Evolutionary conservation across 2,797 vertebrate genomes (phyloP).

Genomic region (Bufotes viridis): DNA sequence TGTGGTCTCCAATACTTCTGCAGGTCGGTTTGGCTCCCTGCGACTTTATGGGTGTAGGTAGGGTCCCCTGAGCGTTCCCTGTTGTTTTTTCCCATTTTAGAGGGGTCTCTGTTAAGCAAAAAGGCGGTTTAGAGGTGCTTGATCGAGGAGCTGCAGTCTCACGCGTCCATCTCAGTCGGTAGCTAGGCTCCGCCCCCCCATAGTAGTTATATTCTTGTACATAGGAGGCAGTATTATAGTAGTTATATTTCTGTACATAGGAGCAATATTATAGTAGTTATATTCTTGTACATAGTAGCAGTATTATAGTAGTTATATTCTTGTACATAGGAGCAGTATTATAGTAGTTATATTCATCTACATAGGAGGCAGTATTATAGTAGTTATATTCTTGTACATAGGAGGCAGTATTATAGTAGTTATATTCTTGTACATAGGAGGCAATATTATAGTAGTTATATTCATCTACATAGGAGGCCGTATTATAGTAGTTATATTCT

Average conservation of each 20-base stretch:
- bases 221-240: constrained; percentile 1
- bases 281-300: neutral
- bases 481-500: constrained; percentile 17
- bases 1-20: too few relatives aligned
- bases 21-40: too few relatives aligned
- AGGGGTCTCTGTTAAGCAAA: too few relatives aligned
- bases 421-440: neutral
- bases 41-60: too few relatives aligned
- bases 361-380: too few relatives aligned
- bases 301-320: constrained; percentile 10
- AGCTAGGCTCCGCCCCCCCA: too few relatives aligned
- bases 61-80: too few relatives aligned
- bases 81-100: too few relatives aligned
- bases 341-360: neutral
- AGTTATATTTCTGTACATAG: constrained; percentile 2
- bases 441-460: constrained; percentile 19
- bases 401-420: neutral
- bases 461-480: neutral
- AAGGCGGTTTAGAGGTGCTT: too few relatives aligned
- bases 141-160: too few relatives aligned
- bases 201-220: neutral
- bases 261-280: neutral
- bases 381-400: too few relatives aligned
- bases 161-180: too few relatives aligned
- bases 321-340: neutral